phyloP scores from a whole-genome alignment of 2,888 invertebrate species.

The Artemia sinica region DNA sequence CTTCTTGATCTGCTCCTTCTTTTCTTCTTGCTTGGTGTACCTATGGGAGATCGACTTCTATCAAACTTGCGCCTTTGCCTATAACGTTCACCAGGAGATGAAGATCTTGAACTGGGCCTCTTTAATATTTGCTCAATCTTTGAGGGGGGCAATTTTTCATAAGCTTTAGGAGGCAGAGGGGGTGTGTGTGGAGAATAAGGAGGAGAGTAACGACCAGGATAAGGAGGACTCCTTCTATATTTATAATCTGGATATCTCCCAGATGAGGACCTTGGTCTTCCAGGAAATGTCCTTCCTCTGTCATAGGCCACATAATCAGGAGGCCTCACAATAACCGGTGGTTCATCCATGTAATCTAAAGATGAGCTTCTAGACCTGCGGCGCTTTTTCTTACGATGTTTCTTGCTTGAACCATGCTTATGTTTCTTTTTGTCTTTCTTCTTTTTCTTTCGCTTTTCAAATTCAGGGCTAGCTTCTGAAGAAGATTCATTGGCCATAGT shows the following conservation, averaged over 20 bases:
- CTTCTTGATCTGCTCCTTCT: constrained; percentile 23
- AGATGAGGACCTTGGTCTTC: not conserved
- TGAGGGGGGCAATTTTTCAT: constrained; percentile 30
- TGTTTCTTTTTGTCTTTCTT: constrained; percentile 5
- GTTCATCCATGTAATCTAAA: not conserved
- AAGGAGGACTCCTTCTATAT: not conserved
- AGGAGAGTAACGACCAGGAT: constrained; percentile 18
- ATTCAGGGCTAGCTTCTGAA: not conserved
- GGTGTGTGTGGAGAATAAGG: constrained; percentile 50
- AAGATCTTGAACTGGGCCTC: constrained; percentile 18
- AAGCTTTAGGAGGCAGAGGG: constrained; percentile 39
- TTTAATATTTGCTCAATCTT: constrained; percentile 17
- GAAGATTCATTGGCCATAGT: not conserved
- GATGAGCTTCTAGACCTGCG: not conserved
- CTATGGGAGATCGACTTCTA: constrained; percentile 27
- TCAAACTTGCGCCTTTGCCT: constrained; percentile 21
- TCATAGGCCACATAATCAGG: constrained; percentile 4
- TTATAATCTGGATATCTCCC: not conserved
- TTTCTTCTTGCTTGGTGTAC: constrained; percentile 25
- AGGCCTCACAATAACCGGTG: not conserved
- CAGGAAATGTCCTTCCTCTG: not conserved
- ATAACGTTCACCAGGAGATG: constrained; percentile 18
- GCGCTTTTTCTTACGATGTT: constrained; percentile 11
- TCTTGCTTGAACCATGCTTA: not conserved
- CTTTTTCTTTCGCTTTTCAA: not conserved